Percentiles rank a stretch among this genome's conserved stretches.
These are phyloP conservation scores for Dolomedes plantarius DNA, from an alignment of 2,888 invertebrate genomes.

Conservation along the genomic window DNA sequence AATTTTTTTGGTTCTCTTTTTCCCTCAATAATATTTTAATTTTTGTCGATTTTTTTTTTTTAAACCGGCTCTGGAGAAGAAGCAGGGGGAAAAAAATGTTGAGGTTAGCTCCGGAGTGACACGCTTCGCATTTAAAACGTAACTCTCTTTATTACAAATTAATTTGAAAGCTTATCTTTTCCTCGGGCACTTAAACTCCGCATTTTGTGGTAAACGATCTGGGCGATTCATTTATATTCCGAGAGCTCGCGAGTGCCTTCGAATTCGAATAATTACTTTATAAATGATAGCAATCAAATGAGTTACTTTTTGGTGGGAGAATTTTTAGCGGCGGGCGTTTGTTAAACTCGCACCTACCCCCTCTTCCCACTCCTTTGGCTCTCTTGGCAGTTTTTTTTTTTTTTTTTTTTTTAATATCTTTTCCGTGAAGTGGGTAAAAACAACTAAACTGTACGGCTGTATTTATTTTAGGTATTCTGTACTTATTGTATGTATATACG, in stretches of 20 bases:
- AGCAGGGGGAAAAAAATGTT: not conserved
- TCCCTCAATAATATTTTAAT: conserved; percentile 6
- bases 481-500: too few species aligned
- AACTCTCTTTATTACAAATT: conserved; percentile 21
- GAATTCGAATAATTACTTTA: conserved; percentile 1
- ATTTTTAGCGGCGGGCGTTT: too few species aligned
- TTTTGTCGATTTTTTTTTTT: conserved; percentile 1
- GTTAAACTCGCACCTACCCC: too few species aligned
- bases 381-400: too few species aligned
- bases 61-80: not conserved
- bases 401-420: too few species aligned
- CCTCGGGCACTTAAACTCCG: not conserved
- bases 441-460: too few species aligned
- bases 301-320: not conserved
- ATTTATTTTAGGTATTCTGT: too few species aligned
- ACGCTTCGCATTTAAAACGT: not conserved
- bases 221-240: conserved; percentile 5
- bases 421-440: too few species aligned
- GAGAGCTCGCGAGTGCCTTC: not conserved
- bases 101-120: not conserved
- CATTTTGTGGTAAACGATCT: not conserved
- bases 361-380: not conserved
- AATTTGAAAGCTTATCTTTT: conserved; percentile 16
- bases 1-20: conserved; percentile 20
- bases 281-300: not conserved